A percentile compares a stretch with the other conserved stretches of the same genome.
Conservation (phyloP, 2,888 invertebrate genomes). For the Trachelus iudaicus region DNA sequence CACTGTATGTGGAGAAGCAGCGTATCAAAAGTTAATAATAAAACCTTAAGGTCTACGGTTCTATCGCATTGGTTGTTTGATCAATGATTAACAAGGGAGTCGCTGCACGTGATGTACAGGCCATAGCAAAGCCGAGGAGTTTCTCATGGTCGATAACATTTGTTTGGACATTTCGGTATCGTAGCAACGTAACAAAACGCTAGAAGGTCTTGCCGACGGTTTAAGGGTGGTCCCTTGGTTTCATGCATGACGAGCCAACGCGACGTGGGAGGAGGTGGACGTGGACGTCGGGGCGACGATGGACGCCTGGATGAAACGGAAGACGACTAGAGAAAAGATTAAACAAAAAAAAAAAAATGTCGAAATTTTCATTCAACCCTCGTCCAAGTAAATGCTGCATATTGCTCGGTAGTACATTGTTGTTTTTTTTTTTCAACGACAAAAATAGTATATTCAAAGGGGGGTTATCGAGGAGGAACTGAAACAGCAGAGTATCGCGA, state of each 20-base stretch:
- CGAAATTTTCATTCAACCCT: neutral
- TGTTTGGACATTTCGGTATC: conserved; percentile 55
- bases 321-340: neutral
- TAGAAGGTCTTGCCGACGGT: neutral
- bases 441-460: neutral
- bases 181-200: conserved; percentile 43
- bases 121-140: conserved; percentile 7
- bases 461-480: no score
- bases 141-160: conserved; percentile 53
- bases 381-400: neutral
- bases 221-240: neutral
- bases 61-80: conserved; percentile 38
- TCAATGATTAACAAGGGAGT: conserved; percentile 40
- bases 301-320: neutral
- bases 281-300: neutral
- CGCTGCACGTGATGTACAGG: conserved; percentile 20
- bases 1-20: no score
- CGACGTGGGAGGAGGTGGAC: neutral
- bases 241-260: neutral
- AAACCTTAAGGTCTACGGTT: neutral
- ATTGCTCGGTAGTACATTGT: neutral
- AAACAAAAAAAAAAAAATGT: neutral
- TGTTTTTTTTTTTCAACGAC: neutral
- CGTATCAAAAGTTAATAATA: neutral
- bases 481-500: no score